These are phyloP conservation scores for Drosophila sproati DNA, from an alignment of 1,140 invertebrate genomes.

Conservation along the genomic window DNA sequence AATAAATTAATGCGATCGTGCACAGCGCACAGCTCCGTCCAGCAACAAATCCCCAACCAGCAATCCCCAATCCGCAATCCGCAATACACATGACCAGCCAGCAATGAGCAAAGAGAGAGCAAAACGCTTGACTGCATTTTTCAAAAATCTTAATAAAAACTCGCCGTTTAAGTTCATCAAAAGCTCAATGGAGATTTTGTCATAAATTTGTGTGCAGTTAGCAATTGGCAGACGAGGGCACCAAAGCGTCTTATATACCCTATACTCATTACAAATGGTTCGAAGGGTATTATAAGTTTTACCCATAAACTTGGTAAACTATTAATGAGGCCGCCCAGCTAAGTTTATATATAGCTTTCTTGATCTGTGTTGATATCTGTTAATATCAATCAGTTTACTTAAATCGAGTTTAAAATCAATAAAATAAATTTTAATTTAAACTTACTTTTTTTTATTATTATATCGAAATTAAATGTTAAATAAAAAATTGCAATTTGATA, in stretches of 20 bases:
- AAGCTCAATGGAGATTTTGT: constrained; percentile 55
- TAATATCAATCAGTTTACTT: too few species aligned
- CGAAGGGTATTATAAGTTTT: background rate
- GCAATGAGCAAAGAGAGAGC: constrained; percentile 3
- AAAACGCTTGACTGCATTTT: constrained; percentile 51
- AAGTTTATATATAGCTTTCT: too few species aligned
- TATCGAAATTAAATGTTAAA: too few species aligned
- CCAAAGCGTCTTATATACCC: constrained; percentile 5
- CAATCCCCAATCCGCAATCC: background rate
- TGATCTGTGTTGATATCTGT: too few species aligned
- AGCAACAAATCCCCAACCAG: background rate
- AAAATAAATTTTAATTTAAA: too few species aligned
- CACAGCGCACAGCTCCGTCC: constrained; percentile 16
- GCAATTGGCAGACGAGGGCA: constrained; percentile 9
- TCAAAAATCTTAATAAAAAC: constrained; percentile 70
- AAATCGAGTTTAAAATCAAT: too few species aligned
- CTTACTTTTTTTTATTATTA: too few species aligned
- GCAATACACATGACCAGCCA: constrained; percentile 29
- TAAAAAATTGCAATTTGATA: too few species aligned
- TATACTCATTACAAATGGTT: background rate
- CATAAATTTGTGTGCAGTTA: constrained; percentile 59
- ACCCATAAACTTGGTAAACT: too few species aligned
- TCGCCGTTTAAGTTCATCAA: constrained; percentile 37
- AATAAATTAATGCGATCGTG: constrained; percentile 84
- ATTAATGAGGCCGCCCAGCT: too few species aligned